These are phyloP conservation scores for Drosophila subquinaria DNA, from an alignment of 2,888 invertebrate species.

Conservation along the genomic window DNA sequence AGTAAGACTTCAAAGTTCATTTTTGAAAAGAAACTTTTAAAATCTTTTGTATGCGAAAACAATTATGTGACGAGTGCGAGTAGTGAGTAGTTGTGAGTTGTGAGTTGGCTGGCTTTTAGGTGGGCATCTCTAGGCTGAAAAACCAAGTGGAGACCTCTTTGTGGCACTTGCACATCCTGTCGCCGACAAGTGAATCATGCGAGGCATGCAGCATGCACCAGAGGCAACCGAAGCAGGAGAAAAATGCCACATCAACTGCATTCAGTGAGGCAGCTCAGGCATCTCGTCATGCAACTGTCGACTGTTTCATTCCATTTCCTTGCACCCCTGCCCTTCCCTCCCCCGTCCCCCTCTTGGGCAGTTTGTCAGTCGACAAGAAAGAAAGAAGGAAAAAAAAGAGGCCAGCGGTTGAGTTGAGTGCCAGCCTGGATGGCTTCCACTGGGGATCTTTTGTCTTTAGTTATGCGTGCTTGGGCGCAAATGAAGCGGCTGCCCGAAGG, in stretches of 20 bases:
- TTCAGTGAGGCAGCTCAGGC: slow-evolving; percentile 68
- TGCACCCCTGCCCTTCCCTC: not conserved
- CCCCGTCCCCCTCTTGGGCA: slow-evolving; percentile 7
- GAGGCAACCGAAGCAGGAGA: slow-evolving; percentile 5
- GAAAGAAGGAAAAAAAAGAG: slow-evolving; percentile 55
- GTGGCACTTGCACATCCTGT: slow-evolving; percentile 78
- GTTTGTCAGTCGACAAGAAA: slow-evolving; percentile 56
- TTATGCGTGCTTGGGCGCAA: slow-evolving; percentile 83
- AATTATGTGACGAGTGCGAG: slow-evolving; percentile 42
- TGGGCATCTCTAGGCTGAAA: slow-evolving; percentile 54
- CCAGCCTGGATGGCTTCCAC: slow-evolving; percentile 40
- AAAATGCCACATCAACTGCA: slow-evolving; percentile 66
- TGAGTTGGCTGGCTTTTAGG: slow-evolving; percentile 45
- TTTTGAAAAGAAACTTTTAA: slow-evolving; percentile 30
- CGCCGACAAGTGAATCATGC: slow-evolving; percentile 75
- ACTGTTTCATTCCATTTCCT: slow-evolving; percentile 56
- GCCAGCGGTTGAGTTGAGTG: slow-evolving; percentile 76
- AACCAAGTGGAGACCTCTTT: slow-evolving; percentile 70
- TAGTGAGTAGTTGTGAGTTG: slow-evolving; percentile 3
- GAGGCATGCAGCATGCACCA: slow-evolving; percentile 60
- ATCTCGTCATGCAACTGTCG: slow-evolving; percentile 80
- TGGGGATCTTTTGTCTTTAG: slow-evolving; percentile 71
- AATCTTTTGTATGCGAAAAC: slow-evolving; percentile 57
- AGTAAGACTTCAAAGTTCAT: slow-evolving; percentile 25
- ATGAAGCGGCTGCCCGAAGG: slow-evolving; percentile 68